phyloP scores from a whole-genome alignment of 2,113 vertebrate species.

The Tamias sibiricus region DNA sequence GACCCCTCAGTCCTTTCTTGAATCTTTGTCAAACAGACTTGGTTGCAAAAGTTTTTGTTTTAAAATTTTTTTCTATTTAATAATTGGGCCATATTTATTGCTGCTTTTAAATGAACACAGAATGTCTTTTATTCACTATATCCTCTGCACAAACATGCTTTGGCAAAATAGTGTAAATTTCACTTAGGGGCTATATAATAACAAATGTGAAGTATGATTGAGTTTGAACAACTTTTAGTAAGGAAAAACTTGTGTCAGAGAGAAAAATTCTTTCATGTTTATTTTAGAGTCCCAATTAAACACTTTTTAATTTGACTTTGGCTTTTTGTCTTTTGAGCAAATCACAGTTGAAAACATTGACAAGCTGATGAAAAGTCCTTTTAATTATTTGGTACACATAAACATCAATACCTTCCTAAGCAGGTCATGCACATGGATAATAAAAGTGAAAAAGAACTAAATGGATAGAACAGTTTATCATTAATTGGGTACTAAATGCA shows the following conservation, averaged over 20 bases:
- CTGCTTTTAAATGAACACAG: background rate
- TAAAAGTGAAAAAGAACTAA: conserved; percentile 38
- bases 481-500: conserved; percentile 29
- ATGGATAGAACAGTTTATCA: conserved; percentile 9
- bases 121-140: background rate
- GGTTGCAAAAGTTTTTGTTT: background rate
- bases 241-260: conserved; percentile 46
- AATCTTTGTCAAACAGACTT: background rate
- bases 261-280: conserved; percentile 52
- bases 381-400: conserved; percentile 25
- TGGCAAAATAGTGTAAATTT: background rate
- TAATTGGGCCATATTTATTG: background rate
- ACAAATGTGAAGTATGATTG: background rate
- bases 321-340: conserved; percentile 65
- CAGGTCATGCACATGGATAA: conserved; percentile 49
- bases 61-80: background rate
- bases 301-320: conserved; percentile 60
- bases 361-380: background rate
- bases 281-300: conserved; percentile 53
- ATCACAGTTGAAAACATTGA: conserved; percentile 55
- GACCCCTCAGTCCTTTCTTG: background rate
- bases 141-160: background rate
- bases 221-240: conserved; percentile 32
- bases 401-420: conserved; percentile 11
- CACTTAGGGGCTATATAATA: background rate